Evolutionary conservation across 2,113 vertebrate species (phyloP), one percentile per base, ranked within the genome.

Genomic region (Anguilla japonica): DNA sequence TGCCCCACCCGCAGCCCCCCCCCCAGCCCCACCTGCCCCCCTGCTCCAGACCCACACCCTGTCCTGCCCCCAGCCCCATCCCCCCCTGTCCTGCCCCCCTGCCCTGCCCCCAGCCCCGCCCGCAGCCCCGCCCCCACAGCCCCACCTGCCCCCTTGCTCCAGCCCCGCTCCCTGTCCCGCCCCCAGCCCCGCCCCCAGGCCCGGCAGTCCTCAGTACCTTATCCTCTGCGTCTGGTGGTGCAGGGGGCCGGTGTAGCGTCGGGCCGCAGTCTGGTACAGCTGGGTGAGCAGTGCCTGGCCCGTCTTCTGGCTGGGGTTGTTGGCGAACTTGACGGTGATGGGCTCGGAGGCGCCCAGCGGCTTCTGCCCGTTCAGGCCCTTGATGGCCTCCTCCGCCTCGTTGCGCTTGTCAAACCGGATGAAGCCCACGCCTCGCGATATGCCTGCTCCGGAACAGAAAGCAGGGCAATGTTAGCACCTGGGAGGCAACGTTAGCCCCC

Each of bases 381-480:
- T 98, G 93, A 99, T 98, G 89, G 98, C 98, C 92, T 98, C 98
- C 91, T 99, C 98, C 0, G 98, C 98, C 92, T 99, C 98, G 60
- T 98, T 98, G 50, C 98, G 95, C 92, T 99, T 99, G 95, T 99
- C 98, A 56, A 99, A 98, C 89, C 98, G 97, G 93, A 99, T 99
- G 94, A 99, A 99, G 0, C 98, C 98, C 89, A 98, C 98, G 50
- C 98, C 98, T 89, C 98, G 96, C 41, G 97, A 98, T 93, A 98
- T 96, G 56, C 98, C 98, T 98, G 96, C 87, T 87, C 43, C 89
- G 83, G 87, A 18, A 90, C 89, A 93, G 79, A 93, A 92, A 91
- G 87, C 86, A 83, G 15, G 84, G 79, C 26, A 88, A 91, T 89
- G 87, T 91, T 91, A 93, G 88, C 88, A 92, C 88, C 90, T 91